A percentile compares a stretch with the other conserved stretches of the same genome.
Conservation (phyloP, 2,888 invertebrate genomes). For the Nycteola revayana region DNA sequence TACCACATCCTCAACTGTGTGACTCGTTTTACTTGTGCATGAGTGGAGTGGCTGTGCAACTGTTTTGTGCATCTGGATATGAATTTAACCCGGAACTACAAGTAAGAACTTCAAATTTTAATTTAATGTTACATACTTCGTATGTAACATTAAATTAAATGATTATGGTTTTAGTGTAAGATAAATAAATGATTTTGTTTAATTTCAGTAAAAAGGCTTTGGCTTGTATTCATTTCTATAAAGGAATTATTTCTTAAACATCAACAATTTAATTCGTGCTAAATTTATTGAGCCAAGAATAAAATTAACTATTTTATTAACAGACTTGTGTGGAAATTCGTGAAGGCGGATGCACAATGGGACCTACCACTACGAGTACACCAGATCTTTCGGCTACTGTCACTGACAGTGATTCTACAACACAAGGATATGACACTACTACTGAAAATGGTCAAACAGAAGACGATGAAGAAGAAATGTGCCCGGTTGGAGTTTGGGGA, state of each 20-base stretch:
- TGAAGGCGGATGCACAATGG: conserved; percentile 17
- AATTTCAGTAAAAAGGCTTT: too few relatives aligned
- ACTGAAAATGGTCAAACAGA: not conserved
- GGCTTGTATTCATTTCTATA: too few relatives aligned
- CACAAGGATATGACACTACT: not conserved
- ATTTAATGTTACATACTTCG: not conserved
- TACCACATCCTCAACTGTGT: conserved; percentile 42
- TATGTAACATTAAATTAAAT: too few relatives aligned
- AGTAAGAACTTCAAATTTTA: conserved; percentile 30
- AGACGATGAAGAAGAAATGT: conserved; percentile 1
- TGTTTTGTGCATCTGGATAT: conserved; percentile 35
- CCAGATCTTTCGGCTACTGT: not conserved
- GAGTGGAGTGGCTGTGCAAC: conserved; percentile 28
- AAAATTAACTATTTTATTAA: too few relatives aligned
- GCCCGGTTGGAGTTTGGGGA: conserved; percentile 17
- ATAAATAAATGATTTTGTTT: too few relatives aligned
- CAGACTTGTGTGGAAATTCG: conserved; percentile 11
- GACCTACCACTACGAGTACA: not conserved
- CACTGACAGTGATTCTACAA: not conserved
- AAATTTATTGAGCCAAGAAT: too few relatives aligned
- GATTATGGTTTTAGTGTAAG: too few relatives aligned
- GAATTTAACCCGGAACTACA: conserved; percentile 32
- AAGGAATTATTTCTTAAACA: too few relatives aligned
- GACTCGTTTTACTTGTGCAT: conserved; percentile 43
- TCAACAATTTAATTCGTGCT: too few relatives aligned